These are phyloP conservation scores for Rhynchopsitta pachyrhyncha DNA, from an alignment of 2,113 vertebrate genomes.

Conservation along the genomic window DNA sequence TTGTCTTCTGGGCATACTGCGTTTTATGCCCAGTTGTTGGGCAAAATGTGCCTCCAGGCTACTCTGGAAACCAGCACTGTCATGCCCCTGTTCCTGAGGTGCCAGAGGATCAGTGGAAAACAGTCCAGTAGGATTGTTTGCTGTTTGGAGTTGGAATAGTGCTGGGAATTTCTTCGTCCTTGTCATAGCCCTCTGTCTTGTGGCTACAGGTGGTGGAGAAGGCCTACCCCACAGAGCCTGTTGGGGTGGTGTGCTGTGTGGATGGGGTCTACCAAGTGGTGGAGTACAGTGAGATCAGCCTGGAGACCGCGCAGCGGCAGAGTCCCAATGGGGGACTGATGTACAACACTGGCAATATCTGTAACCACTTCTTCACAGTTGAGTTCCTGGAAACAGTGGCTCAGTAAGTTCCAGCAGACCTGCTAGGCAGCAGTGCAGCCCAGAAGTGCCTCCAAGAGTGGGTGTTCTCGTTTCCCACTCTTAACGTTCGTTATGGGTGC, in stretches of 20 bases:
- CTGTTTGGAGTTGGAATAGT: background rate
- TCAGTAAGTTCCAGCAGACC: conserved; percentile 74
- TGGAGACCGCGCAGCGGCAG: conserved; percentile 69
- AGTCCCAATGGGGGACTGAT: conserved; percentile 75
- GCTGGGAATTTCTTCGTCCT: background rate
- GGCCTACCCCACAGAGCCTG: conserved; percentile 82
- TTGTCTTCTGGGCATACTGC: background rate
- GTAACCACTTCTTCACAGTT: conserved; percentile 93
- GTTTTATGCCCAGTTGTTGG: background rate
- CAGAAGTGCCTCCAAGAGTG: background rate
- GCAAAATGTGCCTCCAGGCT: background rate
- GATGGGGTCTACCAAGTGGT: conserved; percentile 86
- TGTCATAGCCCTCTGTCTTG: background rate
- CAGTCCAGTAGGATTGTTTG: background rate
- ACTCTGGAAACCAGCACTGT: background rate
- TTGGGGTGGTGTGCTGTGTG: conserved; percentile 91
- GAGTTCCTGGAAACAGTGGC: conserved; percentile 81
- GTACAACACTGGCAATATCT: conserved; percentile 89
- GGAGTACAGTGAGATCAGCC: conserved; percentile 91
- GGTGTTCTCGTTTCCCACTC: background rate
- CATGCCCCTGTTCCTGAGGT: background rate
- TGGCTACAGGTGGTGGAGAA: conserved; percentile 90
- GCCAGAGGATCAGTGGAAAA: background rate
- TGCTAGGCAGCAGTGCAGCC: background rate
- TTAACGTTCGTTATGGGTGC: background rate